phyloP scores from a whole-genome alignment of 2,797 vertebrate genomes.

The Leptodactylus fallax region DNA sequence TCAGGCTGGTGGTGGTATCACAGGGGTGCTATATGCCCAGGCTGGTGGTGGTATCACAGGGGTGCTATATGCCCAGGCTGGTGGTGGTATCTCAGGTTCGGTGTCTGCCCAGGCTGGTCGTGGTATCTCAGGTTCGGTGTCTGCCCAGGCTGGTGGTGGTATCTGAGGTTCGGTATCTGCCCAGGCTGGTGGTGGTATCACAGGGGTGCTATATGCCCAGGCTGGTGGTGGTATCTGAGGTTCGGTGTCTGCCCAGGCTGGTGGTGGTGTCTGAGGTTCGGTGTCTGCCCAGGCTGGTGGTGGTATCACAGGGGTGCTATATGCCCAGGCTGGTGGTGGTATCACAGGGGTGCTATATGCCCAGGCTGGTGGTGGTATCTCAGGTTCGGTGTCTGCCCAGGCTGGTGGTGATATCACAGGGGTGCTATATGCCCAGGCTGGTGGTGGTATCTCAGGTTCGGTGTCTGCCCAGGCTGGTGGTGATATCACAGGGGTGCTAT shows the following conservation, averaged over 20 bases:
- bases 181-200: background rate
- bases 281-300: no score
- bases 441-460: background rate
- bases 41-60: background rate
- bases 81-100: background rate
- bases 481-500: background rate
- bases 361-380: background rate
- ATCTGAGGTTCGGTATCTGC: background rate
- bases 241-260: background rate
- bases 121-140: background rate
- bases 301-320: background rate
- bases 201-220: background rate
- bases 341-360: no score
- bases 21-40: no score
- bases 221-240: background rate
- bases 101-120: background rate
- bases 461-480: background rate
- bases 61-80: no score
- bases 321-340: background rate
- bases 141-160: background rate
- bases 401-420: no score
- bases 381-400: background rate
- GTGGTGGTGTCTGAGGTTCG: background rate
- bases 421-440: no score
- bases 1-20: background rate